Base-by-base conservation (phyloP, 2,113 vertebrate species). In the Thymallus thymallus region DNA sequence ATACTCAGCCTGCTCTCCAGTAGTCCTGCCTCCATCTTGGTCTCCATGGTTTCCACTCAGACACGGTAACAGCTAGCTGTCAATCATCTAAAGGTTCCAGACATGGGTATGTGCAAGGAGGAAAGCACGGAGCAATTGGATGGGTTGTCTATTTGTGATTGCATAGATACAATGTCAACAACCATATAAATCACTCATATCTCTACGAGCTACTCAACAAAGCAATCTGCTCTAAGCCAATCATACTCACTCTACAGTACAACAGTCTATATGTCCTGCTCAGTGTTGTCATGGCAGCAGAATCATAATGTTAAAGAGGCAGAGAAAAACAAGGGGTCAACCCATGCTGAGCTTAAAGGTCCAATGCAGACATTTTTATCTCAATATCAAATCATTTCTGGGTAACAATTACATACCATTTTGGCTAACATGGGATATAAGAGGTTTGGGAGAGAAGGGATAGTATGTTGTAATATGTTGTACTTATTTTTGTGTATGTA, bases 1-100 rank as follows among this genome's bases (percentile, higher is more conserved):
- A 84, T 79, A 24, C 83, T 89, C 84, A 94, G 88, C 5, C 83
- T 82, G 83, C 88, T 93, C 88, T 93, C 92, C 77, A 92, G 91
- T 76, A 84, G 81, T 56, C 77, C 87, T 60, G 66, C 68, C 83
- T 89, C 75, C 68, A 82, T 91, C 84, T 85, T 90, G 4, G 85
- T 87, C 82, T 81, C 86, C 80, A 84, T 82, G 41, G 87, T 76
- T 76, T 89, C 89, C 35, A 66, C 68, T 85, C 71, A 79, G 32
- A n/a, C 32, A 41, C 73, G 51, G 68, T 1, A 13, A 69, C 45
- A 35, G 60, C 20, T 16, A 80, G 70, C 82, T 87, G 87, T 81
- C 91, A 88, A 72, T 90, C 89, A 90, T 75, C 9, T 41, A 58
- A 18, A 41, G 74, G 71, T 35, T 66, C 18, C 66, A 80, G 62